Evolutionary conservation across 2,888 invertebrate genomes (phyloP).

Genomic region (Chrysopilus asiliformis): DNA sequence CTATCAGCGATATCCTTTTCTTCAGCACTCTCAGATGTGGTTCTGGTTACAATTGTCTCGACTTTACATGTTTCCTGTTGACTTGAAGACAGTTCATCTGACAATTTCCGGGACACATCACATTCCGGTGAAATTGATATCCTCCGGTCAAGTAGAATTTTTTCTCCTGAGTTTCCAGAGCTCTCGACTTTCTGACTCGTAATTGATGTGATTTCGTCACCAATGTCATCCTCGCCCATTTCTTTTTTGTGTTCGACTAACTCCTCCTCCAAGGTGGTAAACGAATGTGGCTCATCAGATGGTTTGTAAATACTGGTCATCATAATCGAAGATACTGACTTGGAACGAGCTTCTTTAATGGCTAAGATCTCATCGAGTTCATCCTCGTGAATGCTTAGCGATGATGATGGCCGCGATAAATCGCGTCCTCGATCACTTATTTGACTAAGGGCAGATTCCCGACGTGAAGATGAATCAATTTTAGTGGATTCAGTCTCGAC

Average conservation of each 20-base stretch:
- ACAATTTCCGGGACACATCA: constrained; percentile 13
- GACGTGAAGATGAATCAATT: constrained; percentile 13
- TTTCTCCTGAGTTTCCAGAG: neutral
- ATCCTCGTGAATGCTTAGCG: constrained; percentile 30
- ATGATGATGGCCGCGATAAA: constrained; percentile 16
- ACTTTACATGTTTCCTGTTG: constrained; percentile 7
- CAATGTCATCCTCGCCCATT: constrained; percentile 1
- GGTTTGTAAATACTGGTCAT: constrained; percentile 35
- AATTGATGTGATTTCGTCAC: neutral
- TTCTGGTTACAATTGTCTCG: constrained; percentile 13
- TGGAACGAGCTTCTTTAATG: constrained; percentile 34
- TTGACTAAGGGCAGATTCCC: constrained; percentile 27
- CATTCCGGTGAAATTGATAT: constrained; percentile 14
- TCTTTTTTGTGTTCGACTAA: constrained; percentile 14
- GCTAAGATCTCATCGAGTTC: constrained; percentile 19
- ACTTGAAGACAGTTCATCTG: constrained; percentile 9
- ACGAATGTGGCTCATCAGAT: constrained; percentile 22
- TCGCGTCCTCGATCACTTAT: constrained; percentile 25
- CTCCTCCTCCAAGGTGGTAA: constrained; percentile 23
- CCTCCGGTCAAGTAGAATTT: constrained; percentile 6
- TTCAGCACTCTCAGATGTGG: constrained; percentile 1
- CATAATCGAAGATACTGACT: constrained; percentile 36
- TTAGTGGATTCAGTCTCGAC: constrained; percentile 6
- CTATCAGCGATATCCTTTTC: constrained; percentile 19
- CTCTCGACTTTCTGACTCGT: neutral